These are phyloP conservation scores for Ispidina picta DNA, from an alignment of 2,797 vertebrate genomes.

Conservation along the genomic window DNA sequence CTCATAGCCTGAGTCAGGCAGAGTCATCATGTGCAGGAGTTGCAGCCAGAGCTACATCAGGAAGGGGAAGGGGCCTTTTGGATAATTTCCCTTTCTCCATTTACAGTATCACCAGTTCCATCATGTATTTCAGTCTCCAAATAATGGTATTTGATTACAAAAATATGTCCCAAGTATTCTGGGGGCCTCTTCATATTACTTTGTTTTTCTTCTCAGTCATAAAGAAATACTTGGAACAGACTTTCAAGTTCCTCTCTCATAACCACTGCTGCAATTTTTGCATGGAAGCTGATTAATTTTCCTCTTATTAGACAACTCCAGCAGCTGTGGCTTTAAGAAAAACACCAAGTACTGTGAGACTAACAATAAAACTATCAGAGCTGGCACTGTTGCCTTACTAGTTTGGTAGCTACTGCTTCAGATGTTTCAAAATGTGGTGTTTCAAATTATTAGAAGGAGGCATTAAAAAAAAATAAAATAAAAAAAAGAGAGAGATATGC, in stretches of 20 bases:
- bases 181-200: background rate
- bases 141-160: background rate
- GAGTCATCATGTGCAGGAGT: background rate
- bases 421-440: background rate
- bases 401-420: background rate
- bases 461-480: background rate
- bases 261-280: background rate
- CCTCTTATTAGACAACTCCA: background rate
- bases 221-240: background rate
- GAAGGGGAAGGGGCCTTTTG: background rate
- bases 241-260: background rate
- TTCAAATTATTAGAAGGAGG: background rate
- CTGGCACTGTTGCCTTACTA: background rate
- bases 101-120: background rate
- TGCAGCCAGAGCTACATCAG: background rate
- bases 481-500: background rate
- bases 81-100: background rate
- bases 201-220: background rate
- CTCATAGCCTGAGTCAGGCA: background rate
- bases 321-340: background rate
- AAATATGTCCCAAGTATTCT: background rate
- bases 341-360: background rate
- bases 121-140: background rate
- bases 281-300: background rate
- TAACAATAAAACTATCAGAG: constrained; percentile 17